phyloP scores from a whole-genome alignment of 2,113 vertebrate species.

The Melierax canorus region DNA sequence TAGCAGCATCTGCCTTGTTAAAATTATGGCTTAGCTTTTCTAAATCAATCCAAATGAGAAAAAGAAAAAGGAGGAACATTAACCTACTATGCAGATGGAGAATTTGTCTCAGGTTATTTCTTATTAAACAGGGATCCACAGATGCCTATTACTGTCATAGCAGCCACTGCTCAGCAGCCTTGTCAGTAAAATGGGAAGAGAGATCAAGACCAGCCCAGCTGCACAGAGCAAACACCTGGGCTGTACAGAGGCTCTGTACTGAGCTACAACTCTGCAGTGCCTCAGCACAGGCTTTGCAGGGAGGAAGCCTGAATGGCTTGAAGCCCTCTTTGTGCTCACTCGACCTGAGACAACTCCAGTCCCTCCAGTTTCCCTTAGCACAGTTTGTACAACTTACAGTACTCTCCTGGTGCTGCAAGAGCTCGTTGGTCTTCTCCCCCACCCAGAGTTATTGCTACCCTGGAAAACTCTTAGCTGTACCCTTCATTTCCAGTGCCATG shows the following conservation, averaged over 20 bases:
- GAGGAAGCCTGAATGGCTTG: neutral
- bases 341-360: accelerated
- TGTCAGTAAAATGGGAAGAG: neutral
- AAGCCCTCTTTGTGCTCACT: neutral
- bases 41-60: neutral
- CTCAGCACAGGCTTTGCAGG: neutral
- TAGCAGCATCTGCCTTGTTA: neutral
- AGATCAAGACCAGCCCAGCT: neutral
- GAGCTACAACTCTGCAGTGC: neutral
- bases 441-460: neutral
- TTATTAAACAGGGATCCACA: neutral
- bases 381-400: neutral
- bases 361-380: neutral
- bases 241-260: neutral
- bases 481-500: neutral
- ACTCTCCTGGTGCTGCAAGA: neutral
- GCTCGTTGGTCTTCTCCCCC: neutral
- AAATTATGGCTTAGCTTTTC: neutral
- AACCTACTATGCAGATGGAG: neutral
- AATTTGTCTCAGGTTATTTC: neutral
- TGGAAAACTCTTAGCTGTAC: neutral
- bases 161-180: neutral
- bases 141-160: neutral
- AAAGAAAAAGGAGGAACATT: neutral
- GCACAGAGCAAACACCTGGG: neutral